Evolutionary conservation across 2,113 vertebrate genomes (phyloP).

Genomic region (Cryptotis parvus): DNA sequence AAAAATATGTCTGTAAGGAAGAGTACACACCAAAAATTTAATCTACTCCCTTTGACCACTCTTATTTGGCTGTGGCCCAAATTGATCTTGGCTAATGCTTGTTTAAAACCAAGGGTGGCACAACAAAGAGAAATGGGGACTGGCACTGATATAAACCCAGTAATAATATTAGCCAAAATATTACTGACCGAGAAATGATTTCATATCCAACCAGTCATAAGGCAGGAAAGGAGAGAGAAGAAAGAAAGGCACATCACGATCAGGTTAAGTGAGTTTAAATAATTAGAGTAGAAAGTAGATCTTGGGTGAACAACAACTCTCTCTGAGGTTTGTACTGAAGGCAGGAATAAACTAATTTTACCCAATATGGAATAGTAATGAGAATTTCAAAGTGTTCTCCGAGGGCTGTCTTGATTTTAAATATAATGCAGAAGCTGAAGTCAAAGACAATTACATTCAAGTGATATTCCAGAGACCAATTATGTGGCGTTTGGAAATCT

Average conservation of each 20-base stretch:
- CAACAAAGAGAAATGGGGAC: conserved; percentile 53
- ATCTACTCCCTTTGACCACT: too few species aligned
- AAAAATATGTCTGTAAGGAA: conserved; percentile 1
- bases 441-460: conserved; percentile 66
- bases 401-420: conserved; percentile 83
- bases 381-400: conserved; percentile 84
- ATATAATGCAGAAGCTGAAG: conserved; percentile 85
- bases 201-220: conserved; percentile 66
- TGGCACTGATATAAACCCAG: conserved; percentile 69
- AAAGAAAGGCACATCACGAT: conserved; percentile 49
- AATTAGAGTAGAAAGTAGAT: conserved; percentile 81
- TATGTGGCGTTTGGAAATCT: conserved; percentile 79
- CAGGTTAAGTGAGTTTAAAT: conserved; percentile 79
- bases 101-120: conserved; percentile 67
- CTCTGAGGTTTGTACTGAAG: conserved; percentile 77
- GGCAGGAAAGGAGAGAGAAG: conserved; percentile 69
- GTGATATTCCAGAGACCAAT: conserved; percentile 76
- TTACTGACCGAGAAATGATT: conserved; percentile 63
- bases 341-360: conserved; percentile 80
- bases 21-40: too few species aligned
- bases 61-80: conserved; percentile 63
- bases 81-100: conserved; percentile 36
- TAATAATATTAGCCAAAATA: too few species aligned
- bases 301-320: conserved; percentile 76
- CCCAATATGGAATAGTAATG: conserved; percentile 82